Evolutionary conservation across 2,888 invertebrate genomes (phyloP), one percentile per base, ranked within the genome.

Genomic region (Chloroclystis v-ata): DNA sequence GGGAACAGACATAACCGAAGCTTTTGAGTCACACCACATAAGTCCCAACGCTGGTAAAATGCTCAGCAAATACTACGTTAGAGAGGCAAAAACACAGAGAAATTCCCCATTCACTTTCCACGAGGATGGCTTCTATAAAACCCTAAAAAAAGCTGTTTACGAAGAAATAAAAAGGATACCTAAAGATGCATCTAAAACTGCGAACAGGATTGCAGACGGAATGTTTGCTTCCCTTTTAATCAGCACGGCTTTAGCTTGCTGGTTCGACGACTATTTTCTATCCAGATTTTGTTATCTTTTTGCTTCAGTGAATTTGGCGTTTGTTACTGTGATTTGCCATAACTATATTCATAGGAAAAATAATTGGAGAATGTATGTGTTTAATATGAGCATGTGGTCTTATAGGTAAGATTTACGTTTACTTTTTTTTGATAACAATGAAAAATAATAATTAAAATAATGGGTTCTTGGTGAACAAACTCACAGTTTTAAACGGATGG

Each of bases 341-440:
- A 96, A 95, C 68, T 96, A 92, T 67, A 91, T 95, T 55, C 96
- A 96, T 69, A 90, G 90, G 61, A 90, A 87, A 49, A 92, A 94
- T 48, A 94, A 92, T 69, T 94, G 93, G 89, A 90, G 94, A 46
- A 94, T 94, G 93, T 93, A 92, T 65, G 90, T 93, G 48, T 93
- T 94, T 63, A 93, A 95, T 63, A 77, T 95, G 50, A 89, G 90
- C 11, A 68, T 92, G 58, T 84, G 93, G 89, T 91, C 92, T 1
- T 91, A 91, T 39, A 91, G 90, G 91, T 91, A 8, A 40, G 46
- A 20, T 20, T 20, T 20, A n/a, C n/a, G n/a, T n/a, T n/a, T n/a
- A n/a, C n/a, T n/a, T n/a, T n/a, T n/a, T n/a, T n/a, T n/a, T n/a
- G n/a, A n/a, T n/a, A n/a, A n/a, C n/a, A n/a, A n/a, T n/a, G n/a